Evolutionary conservation across 1,140 invertebrate genomes (phyloP), one percentile per base, ranked within the genome.

Genomic region (Diachasmimorpha longicaudata): DNA sequence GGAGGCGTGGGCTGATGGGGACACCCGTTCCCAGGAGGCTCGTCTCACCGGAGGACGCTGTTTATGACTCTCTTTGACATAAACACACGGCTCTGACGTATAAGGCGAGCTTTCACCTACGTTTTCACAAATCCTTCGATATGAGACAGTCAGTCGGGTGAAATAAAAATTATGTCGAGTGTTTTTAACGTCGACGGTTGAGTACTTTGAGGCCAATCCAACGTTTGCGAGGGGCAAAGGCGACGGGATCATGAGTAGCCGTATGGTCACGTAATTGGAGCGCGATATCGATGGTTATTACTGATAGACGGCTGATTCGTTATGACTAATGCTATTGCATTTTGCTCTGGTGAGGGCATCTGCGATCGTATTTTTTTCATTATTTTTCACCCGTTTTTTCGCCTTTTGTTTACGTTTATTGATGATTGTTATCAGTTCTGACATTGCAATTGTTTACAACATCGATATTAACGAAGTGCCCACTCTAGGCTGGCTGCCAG

Each of bases 21-120:
- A 74, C 36, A 39, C 72, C 37, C 23, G 72, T 67, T 74, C 42
- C 72, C 72, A 44, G 66, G 58, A 74, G 72, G 58, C 36, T 31
- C 31, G 31, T 31, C 31, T 31, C 31, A 31, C 31, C 31, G 31
- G 31, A 31, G 31, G 36, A 21, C 44, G 19, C 25, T 0, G 25
- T 58, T 31, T 31, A 31, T 31, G 2, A 2, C 31, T 67, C 52
- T 74, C 63, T 39, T 74, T 66, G 58, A 74, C 72, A 63, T 16
- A 58, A 58, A 58, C 52, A 21, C 36, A 74, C 31, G 63, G 16
- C 14, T 31, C 21, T 63, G 72, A 74, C 72, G 44, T 74, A 67
- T 67, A 74, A 74, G 72, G 72, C 58, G 58, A 74, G 72, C 72
- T 74, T 74, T 74, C 72, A 74, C 72, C 72, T 66, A 16, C n/a